Evolutionary conservation across 2,888 invertebrate species (phyloP).

Genomic region (Lissonota sp.): DNA sequence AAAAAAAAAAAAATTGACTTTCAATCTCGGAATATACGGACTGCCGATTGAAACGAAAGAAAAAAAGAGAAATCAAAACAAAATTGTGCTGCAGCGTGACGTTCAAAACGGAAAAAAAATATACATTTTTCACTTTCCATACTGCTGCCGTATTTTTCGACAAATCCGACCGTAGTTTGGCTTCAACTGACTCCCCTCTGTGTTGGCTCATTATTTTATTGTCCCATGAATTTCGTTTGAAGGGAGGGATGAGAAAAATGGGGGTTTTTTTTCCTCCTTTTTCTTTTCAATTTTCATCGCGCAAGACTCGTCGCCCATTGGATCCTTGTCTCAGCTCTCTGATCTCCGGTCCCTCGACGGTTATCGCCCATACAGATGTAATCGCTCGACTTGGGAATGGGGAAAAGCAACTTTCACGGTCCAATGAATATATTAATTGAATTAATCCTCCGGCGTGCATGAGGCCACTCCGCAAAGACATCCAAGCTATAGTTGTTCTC

Average conservation of each 20-base stretch:
- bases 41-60: slow-evolving; percentile 27
- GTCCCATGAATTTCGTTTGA: too few relatives aligned
- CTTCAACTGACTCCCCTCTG: too few relatives aligned
- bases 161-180: too few relatives aligned
- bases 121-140: too few relatives aligned
- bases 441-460: slow-evolving; percentile 69
- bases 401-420: slow-evolving; percentile 43
- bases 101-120: background rate
- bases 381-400: slow-evolving; percentile 38
- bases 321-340: too few relatives aligned
- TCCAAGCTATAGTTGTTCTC: slow-evolving; percentile 66
- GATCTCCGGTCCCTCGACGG: background rate
- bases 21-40: slow-evolving; percentile 40
- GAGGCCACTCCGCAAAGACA: slow-evolving; percentile 70
- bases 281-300: too few relatives aligned
- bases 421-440: slow-evolving; percentile 77
- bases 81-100: background rate
- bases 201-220: too few relatives aligned
- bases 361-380: slow-evolving; percentile 44
- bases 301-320: slow-evolving; percentile 5
- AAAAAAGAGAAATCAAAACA: slow-evolving; percentile 40
- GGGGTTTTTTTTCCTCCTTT: too few relatives aligned
- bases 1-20: slow-evolving; percentile 63
- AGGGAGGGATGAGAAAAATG: too few relatives aligned
- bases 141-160: too few relatives aligned